Conservation (phyloP, 2,113 vertebrate species). For the Ahaetulla prasina region DNA sequence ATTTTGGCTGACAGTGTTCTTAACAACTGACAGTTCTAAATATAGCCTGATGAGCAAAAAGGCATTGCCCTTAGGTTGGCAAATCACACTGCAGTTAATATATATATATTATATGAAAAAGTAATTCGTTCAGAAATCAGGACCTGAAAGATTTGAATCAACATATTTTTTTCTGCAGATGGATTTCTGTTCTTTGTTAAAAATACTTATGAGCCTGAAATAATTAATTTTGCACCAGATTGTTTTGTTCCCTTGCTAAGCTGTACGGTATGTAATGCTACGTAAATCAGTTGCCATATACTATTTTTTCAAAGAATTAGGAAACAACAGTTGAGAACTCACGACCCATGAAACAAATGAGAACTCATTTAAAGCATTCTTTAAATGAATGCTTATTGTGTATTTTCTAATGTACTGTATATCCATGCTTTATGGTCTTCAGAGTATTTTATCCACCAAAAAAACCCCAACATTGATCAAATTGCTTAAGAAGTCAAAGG, state of each 20-base stretch:
- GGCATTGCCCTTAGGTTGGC: constrained; percentile 54
- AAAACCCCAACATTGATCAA: background rate
- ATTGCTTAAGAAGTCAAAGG: background rate
- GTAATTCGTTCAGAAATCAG: constrained; percentile 2
- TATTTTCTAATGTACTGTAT: background rate
- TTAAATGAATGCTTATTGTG: background rate
- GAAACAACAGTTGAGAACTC: background rate
- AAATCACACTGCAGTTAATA: constrained; percentile 39
- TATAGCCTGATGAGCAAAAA: constrained; percentile 56
- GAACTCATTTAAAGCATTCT: no score
- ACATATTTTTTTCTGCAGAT: background rate
- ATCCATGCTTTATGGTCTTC: background rate
- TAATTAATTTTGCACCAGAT: constrained; percentile 19
- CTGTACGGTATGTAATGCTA: background rate
- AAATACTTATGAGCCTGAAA: constrained; percentile 9
- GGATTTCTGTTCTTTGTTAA: background rate
- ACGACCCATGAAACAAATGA: no score
- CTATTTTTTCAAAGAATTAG: background rate
- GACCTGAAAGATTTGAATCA: constrained; percentile 22
- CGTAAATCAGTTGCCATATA: constrained; percentile 9
- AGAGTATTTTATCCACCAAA: background rate
- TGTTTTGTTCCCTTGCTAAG: constrained; percentile 25
- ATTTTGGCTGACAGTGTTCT: constrained; percentile 63
- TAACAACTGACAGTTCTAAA: constrained; percentile 59
- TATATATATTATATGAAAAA: background rate